Percentiles rank a stretch among this genome's conserved stretches.
phyloP scores from a whole-genome alignment of 2,113 vertebrate species.

The Mormyrus lacerda region DNA sequence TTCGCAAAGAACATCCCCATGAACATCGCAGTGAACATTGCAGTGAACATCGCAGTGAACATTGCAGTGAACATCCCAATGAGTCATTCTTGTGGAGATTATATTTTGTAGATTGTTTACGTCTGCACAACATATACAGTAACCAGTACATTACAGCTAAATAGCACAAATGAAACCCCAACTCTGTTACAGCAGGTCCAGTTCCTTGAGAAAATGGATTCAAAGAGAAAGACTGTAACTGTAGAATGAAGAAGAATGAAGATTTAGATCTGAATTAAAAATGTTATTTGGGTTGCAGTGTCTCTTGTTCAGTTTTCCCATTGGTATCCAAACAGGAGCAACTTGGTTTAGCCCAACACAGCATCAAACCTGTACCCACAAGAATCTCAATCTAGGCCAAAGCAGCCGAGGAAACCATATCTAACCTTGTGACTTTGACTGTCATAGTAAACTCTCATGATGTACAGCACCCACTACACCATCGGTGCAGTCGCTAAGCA shows the following conservation, averaged over 20 bases:
- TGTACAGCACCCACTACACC: background rate
- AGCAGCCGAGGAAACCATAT: background rate
- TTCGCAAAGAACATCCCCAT: background rate
- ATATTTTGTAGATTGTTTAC: background rate
- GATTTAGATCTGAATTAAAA: background rate
- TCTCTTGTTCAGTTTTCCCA: background rate
- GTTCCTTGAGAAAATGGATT: background rate
- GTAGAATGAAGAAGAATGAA: background rate
- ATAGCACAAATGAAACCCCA: background rate
- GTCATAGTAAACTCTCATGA: background rate
- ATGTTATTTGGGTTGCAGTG: background rate
- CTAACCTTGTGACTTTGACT: background rate
- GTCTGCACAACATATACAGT: background rate
- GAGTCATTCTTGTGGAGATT: background rate
- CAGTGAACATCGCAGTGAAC: background rate
- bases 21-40: background rate
- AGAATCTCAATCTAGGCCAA: background rate
- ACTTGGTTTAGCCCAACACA: background rate
- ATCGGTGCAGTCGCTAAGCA: background rate
- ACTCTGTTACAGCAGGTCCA: background rate
- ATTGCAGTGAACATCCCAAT: background rate
- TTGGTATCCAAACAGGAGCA: background rate
- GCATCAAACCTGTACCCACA: background rate
- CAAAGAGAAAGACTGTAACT: background rate
- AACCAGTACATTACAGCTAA: background rate